Evolutionary conservation across 2,797 vertebrate species (phyloP), one percentile per base, ranked within the genome.

Genomic region (Limosa lapponica): DNA sequence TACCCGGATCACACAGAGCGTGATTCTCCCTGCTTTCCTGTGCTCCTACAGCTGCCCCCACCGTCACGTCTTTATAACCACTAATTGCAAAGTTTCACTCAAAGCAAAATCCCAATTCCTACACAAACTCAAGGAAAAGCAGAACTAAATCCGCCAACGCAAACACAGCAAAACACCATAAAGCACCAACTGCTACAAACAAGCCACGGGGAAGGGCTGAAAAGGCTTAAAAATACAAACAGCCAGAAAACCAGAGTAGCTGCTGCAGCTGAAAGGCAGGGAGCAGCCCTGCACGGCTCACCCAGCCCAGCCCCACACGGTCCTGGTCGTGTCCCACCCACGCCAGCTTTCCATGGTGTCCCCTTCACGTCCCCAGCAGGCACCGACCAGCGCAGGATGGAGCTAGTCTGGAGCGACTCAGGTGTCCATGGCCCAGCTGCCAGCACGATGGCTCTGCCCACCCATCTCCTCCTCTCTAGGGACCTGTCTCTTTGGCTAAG

Each of bases 231-330:
- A 90, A 75, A 10, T 14, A 11, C 27, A 8, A 73, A 37, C 1
- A 46, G 57, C 6, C 37, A n/a, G 55, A 70, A 89, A 89, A 58
- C 0, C 17, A 10, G n/a, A 52, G n/a, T 1, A 67, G 69, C 37
- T 9, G 22, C 57, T 22, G 51, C 39, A 49, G 59, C 44, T 54
- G 16, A 36, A 70, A 52, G 32, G 34, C 39, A 16, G 2, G 8
- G 27, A 37, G 74, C 37, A 39, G 71, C 48, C 67, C 61, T 14
- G 43, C 24, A 27, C 2, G 2, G 41, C 43, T 69, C 58, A 27
- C 11, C 37, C 13, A 25, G 28, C 34, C 72, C 7, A 8, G 17
- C 3, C 39, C 48, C 2, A 22, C 13, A 4, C 0, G 0, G 32
- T 54, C 19, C 54, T 46, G 72, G 58, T 37, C 37, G 8, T 12